Percentiles rank a stretch among this genome's conserved stretches.
phyloP scores from a whole-genome alignment of 1,140 invertebrate genomes.

The Bathynomus jamesi region DNA sequence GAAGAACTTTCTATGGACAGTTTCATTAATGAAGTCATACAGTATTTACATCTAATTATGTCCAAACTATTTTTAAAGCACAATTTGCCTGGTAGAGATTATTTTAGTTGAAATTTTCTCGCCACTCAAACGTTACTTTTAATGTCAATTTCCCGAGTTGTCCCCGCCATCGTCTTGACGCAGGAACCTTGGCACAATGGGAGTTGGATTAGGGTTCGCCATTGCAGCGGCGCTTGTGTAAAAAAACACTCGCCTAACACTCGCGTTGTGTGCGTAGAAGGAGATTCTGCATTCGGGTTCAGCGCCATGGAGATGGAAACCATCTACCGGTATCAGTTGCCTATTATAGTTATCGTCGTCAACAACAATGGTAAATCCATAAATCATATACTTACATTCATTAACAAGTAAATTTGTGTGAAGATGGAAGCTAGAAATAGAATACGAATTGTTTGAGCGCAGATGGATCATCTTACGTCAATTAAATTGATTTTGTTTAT shows the following conservation, averaged over 20 bases:
- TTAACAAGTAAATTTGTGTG: neutral
- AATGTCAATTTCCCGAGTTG: neutral
- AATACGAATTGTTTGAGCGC: neutral
- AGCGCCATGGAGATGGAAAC: slow-evolving; percentile 97
- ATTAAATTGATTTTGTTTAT: neutral
- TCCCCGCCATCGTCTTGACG: slow-evolving; percentile 26
- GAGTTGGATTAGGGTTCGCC: slow-evolving; percentile 87
- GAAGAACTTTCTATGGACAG: too few relatives aligned
- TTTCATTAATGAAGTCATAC: too few relatives aligned
- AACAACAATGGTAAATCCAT: slow-evolving; percentile 80
- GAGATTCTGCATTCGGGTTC: slow-evolving; percentile 95
- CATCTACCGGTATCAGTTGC: slow-evolving; percentile 79
- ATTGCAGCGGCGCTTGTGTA: slow-evolving; percentile 86
- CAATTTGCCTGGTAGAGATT: too few relatives aligned
- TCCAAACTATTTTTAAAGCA: too few relatives aligned
- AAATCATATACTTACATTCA: neutral
- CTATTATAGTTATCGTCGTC: slow-evolving; percentile 81
- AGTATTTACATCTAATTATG: too few relatives aligned
- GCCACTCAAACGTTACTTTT: too few relatives aligned
- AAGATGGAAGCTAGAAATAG: neutral
- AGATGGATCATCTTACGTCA: neutral
- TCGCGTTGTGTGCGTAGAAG: slow-evolving; percentile 76
- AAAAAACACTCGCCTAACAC: slow-evolving; percentile 69
- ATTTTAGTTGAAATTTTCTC: too few relatives aligned
- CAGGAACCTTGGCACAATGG: slow-evolving; percentile 89